phyloP scores from a whole-genome alignment of 2,113 vertebrate genomes.

The Falcunculus frontatus region DNA sequence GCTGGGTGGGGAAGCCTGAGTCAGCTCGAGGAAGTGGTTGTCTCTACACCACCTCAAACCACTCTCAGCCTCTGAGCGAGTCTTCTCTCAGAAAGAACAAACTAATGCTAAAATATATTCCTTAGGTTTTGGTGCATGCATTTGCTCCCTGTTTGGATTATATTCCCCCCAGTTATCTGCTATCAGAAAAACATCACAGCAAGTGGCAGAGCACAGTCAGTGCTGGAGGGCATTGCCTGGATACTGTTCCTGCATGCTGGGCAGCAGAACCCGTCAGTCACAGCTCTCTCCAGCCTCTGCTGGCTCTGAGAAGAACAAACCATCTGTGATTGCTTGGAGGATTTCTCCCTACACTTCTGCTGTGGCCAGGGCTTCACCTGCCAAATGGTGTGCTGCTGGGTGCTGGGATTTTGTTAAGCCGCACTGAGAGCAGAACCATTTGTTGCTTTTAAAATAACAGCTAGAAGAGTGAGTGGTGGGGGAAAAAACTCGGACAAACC shows the following conservation, averaged over 20 bases:
- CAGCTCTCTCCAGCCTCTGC: not conserved
- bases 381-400: not conserved
- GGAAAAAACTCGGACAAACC: not conserved
- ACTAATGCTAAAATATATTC: not conserved
- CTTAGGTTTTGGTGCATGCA: not conserved
- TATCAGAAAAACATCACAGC: not conserved
- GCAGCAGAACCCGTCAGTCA: not conserved
- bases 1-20: not conserved
- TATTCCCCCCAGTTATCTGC: not conserved
- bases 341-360: not conserved
- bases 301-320: not conserved
- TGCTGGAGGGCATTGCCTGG: not conserved
- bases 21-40: not conserved
- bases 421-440: not conserved
- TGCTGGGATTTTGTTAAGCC: not conserved
- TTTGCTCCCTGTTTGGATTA: not conserved
- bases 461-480: not conserved
- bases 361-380: not conserved
- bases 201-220: not conserved
- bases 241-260: fast-evolving
- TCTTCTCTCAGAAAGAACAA: not conserved
- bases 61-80: fast-evolving
- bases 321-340: not conserved
- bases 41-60: not conserved
- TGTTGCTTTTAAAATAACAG: not conserved